Evolutionary conservation across 2,113 vertebrate genomes (phyloP).

Genomic region (Pollachius pollachius): DNA sequence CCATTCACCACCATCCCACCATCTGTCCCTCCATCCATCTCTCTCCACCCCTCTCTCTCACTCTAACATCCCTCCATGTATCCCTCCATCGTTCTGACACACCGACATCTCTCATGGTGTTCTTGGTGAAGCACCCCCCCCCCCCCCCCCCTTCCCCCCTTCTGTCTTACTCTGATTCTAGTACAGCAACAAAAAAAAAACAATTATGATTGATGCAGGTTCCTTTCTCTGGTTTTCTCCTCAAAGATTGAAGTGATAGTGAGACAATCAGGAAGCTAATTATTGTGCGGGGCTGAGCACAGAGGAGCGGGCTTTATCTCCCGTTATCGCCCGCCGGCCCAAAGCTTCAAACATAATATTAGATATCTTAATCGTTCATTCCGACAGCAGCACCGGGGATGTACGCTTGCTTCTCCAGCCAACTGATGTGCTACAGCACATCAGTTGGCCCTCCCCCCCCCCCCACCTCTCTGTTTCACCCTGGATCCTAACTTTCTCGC

Average conservation of each 20-base stretch:
- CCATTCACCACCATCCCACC: slow-evolving; percentile 57
- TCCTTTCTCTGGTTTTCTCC: slow-evolving; percentile 48
- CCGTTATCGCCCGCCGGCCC: slow-evolving; percentile 50
- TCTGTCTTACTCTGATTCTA: slow-evolving; percentile 62
- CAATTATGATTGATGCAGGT: slow-evolving; percentile 76
- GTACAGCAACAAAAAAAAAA: slow-evolving; percentile 49
- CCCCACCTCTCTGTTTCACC: slow-evolving; percentile 21
- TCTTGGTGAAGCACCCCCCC: neutral
- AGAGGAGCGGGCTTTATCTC: slow-evolving; percentile 49
- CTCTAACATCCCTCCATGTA: no score
- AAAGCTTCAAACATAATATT: slow-evolving; percentile 64
- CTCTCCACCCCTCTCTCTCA: neutral
- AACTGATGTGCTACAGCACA: slow-evolving; percentile 47
- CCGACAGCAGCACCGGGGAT: slow-evolving; percentile 46
- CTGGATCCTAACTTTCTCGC: neutral
- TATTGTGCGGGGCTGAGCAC: slow-evolving; percentile 47
- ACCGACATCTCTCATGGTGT: no score
- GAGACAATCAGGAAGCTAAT: slow-evolving; percentile 61
- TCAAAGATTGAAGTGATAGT: slow-evolving; percentile 58
- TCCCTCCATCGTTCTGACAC: neutral
- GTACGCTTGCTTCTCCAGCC: slow-evolving; percentile 48
- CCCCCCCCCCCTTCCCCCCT: slow-evolving; percentile 11
- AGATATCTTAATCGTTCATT: slow-evolving; percentile 61
- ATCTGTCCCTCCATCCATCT: slow-evolving; percentile 11
- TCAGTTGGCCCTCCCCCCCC: slow-evolving; percentile 23